phyloP scores from a whole-genome alignment of 2,113 vertebrate species.

The Bothrops jararaca region DNA sequence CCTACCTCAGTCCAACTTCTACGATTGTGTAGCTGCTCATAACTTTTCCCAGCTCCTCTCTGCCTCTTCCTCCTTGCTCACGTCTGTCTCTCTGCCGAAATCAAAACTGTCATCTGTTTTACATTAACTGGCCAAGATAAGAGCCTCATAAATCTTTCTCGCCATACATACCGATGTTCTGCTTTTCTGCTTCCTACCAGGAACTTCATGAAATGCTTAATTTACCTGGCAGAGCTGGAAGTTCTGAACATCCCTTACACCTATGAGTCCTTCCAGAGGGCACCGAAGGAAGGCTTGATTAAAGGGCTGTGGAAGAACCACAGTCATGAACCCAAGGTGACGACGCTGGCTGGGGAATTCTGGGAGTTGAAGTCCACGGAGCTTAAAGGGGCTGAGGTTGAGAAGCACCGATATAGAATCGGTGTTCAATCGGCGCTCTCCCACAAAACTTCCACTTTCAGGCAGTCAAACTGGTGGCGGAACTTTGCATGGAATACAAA shows the following conservation, averaged over 20 bases:
- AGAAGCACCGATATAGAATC: too few species aligned
- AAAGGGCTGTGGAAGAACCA: conserved; percentile 98
- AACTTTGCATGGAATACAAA: conserved; percentile 88
- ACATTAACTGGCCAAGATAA: background rate
- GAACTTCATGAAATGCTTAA: conserved; percentile 83
- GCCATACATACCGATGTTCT: background rate
- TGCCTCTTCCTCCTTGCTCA: background rate
- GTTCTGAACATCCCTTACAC: conserved; percentile 90
- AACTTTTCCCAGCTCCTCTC: background rate
- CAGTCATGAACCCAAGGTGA: conserved; percentile 87
- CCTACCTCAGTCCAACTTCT: background rate
- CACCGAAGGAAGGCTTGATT: conserved; percentile 93
- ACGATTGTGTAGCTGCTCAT: background rate
- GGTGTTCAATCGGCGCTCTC: too few species aligned
- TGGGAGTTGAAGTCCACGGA: background rate
- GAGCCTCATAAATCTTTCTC: background rate
- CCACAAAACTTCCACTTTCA: conserved; percentile 52
- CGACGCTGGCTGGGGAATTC: background rate
- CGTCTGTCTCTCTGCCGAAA: background rate
- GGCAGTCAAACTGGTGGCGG: conserved; percentile 87
- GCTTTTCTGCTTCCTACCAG: conserved; percentile 65
- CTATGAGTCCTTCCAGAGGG: conserved; percentile 84
- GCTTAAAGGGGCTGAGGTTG: background rate
- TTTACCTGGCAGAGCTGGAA: conserved; percentile 90
- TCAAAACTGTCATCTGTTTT: background rate